These are phyloP conservation scores for Aegithalos caudatus DNA, from an alignment of 2,113 vertebrate genomes.

Conservation along the genomic window DNA sequence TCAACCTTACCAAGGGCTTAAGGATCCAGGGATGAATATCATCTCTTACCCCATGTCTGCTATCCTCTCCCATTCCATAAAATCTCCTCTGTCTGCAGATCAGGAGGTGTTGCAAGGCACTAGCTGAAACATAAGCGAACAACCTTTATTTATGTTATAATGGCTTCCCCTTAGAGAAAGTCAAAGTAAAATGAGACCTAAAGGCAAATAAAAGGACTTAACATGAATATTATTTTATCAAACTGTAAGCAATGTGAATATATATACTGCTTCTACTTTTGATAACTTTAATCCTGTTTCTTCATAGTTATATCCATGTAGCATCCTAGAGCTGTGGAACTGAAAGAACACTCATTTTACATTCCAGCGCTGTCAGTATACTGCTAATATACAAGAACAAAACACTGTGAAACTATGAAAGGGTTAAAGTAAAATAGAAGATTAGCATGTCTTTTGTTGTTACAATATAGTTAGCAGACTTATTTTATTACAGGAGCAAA, in stretches of 20 bases:
- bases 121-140: not conserved
- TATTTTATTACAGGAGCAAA: slow-evolving; percentile 76
- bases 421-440: not conserved
- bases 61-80: not conserved
- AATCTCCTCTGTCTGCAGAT: not conserved
- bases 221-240: not conserved
- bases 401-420: not conserved
- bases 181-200: not conserved
- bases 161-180: not conserved
- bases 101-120: not conserved
- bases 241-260: not conserved
- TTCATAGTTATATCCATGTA: not conserved
- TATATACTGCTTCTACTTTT: not conserved
- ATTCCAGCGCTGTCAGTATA: not conserved
- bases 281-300: not conserved
- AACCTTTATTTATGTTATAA: not conserved
- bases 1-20: not conserved
- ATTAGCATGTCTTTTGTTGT: fast-evolving
- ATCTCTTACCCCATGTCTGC: not conserved
- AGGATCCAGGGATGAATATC: not conserved
- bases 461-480: not conserved
- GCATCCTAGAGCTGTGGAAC: not conserved
- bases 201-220: not conserved
- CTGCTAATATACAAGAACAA: not conserved
- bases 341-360: not conserved